Conservation (phyloP, 2,113 vertebrate species). For the Sminthopsis crassicaudata region DNA sequence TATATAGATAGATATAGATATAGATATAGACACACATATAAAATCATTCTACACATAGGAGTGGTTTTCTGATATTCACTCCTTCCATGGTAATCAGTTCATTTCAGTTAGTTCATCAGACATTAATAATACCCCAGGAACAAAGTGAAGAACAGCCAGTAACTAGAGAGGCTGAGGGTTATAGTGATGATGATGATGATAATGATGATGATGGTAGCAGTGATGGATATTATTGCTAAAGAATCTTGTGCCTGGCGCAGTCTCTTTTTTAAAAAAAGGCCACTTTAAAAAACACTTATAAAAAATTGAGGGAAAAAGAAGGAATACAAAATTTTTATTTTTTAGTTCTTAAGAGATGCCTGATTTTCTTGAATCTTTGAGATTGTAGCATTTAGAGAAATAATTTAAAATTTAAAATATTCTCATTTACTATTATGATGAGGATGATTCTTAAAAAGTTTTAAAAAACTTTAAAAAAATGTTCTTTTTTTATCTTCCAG, state of each 20-base stretch:
- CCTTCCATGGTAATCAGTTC: background rate
- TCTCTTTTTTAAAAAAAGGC: background rate
- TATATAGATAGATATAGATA: too few species aligned
- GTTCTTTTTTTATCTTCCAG: slow-evolving; percentile 25
- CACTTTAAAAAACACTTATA: background rate
- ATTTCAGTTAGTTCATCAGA: background rate
- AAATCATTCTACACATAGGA: background rate
- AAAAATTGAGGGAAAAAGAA: slow-evolving; percentile 1
- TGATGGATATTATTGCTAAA: background rate
- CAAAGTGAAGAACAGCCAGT: background rate
- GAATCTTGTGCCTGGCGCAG: background rate
- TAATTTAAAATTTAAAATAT: slow-evolving; percentile 7
- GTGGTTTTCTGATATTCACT: background rate
- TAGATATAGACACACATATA: too few species aligned
- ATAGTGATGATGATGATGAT: background rate
- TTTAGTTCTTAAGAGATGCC: slow-evolving; percentile 34
- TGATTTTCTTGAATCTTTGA: background rate
- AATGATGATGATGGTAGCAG: too few species aligned
- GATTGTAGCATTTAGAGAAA: slow-evolving; percentile 19
- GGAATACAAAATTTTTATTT: background rate
- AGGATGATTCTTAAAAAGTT: slow-evolving; percentile 1
- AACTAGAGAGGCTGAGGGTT: background rate
- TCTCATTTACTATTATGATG: slow-evolving; percentile 26
- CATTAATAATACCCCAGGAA: background rate
- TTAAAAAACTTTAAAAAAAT: slow-evolving; percentile 12